A percentile compares a stretch with the other conserved stretches of the same genome.
These are phyloP conservation scores for Chionodraco myersi DNA, from an alignment of 2,113 vertebrate species.

Conservation along the genomic window DNA sequence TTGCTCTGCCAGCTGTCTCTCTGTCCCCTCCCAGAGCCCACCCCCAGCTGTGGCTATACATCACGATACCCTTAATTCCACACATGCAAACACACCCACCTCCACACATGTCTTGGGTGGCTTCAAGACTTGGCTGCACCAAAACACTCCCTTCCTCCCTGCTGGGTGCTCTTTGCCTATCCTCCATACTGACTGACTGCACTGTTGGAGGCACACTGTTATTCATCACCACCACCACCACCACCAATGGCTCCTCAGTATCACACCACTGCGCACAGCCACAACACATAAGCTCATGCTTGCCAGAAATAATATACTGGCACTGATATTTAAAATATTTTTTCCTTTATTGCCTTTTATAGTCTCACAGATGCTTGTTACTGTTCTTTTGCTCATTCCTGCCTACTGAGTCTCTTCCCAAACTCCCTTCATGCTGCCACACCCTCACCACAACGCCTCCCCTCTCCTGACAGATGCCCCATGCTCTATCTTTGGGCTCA, in stretches of 20 bases:
- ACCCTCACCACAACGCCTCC: slow-evolving; percentile 59
- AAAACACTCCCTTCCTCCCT: slow-evolving; percentile 37
- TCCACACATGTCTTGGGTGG: slow-evolving; percentile 41
- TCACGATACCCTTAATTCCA: slow-evolving; percentile 64
- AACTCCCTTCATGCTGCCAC: slow-evolving; percentile 43
- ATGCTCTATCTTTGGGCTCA: slow-evolving; percentile 33
- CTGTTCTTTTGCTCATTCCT: slow-evolving; percentile 32
- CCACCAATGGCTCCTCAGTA: slow-evolving; percentile 40
- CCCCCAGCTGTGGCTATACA: slow-evolving; percentile 72
- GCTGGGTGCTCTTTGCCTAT: slow-evolving; percentile 50
- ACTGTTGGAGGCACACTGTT: slow-evolving; percentile 44
- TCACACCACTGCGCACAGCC: slow-evolving; percentile 53
- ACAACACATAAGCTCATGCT: slow-evolving; percentile 44
- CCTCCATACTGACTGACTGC: slow-evolving; percentile 24
- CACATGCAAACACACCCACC: slow-evolving; percentile 27
- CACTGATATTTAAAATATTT: slow-evolving; percentile 26
- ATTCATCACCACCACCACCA: slow-evolving; percentile 24
- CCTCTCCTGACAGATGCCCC: slow-evolving; percentile 57
- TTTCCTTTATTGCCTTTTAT: slow-evolving; percentile 13
- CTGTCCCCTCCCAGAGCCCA: slow-evolving; percentile 48
- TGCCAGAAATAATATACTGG: slow-evolving; percentile 1
- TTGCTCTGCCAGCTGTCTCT: slow-evolving; percentile 82
- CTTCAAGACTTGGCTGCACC: slow-evolving; percentile 32
- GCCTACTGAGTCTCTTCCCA: slow-evolving; percentile 23
- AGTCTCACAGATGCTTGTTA: slow-evolving; percentile 24